Evolutionary conservation across 1,140 invertebrate genomes (phyloP).

Genomic region (Eumeta japonica): DNA sequence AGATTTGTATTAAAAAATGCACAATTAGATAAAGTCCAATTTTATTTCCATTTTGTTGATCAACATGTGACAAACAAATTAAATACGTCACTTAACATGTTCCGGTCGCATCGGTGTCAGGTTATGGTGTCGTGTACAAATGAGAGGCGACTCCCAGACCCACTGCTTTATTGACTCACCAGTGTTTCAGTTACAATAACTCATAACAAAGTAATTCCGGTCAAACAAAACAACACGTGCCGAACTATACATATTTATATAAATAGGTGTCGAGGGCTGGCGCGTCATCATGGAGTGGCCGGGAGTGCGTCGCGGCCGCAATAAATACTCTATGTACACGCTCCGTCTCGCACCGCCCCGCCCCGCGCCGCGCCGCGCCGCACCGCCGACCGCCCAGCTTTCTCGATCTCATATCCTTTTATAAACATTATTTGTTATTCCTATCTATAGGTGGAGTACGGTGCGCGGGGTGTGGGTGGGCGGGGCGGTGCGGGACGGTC

Average conservation of each 20-base stretch:
- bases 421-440: slow-evolving; percentile 49
- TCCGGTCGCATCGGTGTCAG: too few species aligned
- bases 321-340: slow-evolving; percentile 55
- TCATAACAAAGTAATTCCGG: slow-evolving; percentile 56
- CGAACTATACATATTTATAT: slow-evolving; percentile 51
- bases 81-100: too few species aligned
- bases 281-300: slow-evolving; percentile 17
- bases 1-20: too few species aligned
- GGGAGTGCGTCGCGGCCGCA: slow-evolving; percentile 28
- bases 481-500: slow-evolving; percentile 7
- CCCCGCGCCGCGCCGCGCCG: too few species aligned
- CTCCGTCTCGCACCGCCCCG: slow-evolving; percentile 34
- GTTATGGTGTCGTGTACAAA: too few species aligned
- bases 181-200: slow-evolving; percentile 54
- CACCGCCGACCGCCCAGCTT: too few species aligned
- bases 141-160: slow-evolving; percentile 52
- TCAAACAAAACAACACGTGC: slow-evolving; percentile 56
- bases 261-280: slow-evolving; percentile 45
- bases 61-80: too few species aligned
- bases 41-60: too few species aligned
- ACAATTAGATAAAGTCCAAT: too few species aligned
- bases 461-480: slow-evolving; percentile 2
- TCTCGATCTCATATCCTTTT: slow-evolving; percentile 42
- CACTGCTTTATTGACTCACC: slow-evolving; percentile 55
- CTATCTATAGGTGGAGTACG: slow-evolving; percentile 30